Conservation (phyloP, 2,888 invertebrate genomes). For the Pemphredon lugubris region DNA sequence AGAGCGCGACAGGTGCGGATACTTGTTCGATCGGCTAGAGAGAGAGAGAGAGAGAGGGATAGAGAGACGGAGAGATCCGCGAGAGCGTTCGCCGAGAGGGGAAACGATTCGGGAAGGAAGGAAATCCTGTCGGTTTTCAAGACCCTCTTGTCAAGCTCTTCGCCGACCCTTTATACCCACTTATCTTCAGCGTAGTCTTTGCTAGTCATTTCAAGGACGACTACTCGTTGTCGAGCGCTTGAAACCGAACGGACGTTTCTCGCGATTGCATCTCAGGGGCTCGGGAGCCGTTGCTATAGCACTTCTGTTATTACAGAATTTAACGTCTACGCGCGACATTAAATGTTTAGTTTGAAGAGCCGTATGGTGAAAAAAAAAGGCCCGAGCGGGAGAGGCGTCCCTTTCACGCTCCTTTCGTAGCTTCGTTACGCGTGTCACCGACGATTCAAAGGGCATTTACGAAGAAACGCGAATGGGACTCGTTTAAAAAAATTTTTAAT, state of each 20-base stretch:
- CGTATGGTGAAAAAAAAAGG: no score
- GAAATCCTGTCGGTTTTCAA: conserved; percentile 41
- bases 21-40: no score
- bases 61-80: neutral
- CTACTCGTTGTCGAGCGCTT: neutral
- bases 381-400: no score
- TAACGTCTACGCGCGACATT: neutral
- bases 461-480: conserved; percentile 23
- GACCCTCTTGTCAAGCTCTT: conserved; percentile 40
- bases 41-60: no score
- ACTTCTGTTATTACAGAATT: conserved; percentile 20
- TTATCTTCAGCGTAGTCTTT: conserved; percentile 34
- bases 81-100: conserved; percentile 1
- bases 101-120: conserved; percentile 28
- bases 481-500: conserved; percentile 54
- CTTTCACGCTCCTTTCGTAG: conserved; percentile 16
- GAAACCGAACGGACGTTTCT: conserved; percentile 17
- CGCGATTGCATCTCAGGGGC: conserved; percentile 8
- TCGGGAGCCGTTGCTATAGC: conserved; percentile 5
- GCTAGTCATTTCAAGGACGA: conserved; percentile 41
- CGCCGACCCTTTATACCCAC: conserved; percentile 42
- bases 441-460: conserved; percentile 9
- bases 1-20: no score
- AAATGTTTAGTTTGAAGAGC: no score
- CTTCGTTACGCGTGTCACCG: conserved; percentile 18